Evolutionary conservation across 2,888 invertebrate genomes (phyloP).

Genomic region (Alsophila aescularia): DNA sequence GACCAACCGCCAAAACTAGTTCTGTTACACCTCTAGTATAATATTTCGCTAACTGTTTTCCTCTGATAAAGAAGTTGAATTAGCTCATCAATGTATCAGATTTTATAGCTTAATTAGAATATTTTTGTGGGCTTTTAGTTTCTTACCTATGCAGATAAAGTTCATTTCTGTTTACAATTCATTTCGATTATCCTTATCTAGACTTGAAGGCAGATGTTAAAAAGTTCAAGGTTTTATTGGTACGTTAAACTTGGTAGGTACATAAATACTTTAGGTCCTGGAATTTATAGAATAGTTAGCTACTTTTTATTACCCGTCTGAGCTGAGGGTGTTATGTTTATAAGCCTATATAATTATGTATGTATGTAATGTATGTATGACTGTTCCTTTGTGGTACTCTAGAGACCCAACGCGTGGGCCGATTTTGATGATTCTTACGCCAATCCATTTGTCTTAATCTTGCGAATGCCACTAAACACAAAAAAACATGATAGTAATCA

Average conservation of each 20-base stretch:
- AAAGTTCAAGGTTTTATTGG: not conserved
- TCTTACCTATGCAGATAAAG: not conserved
- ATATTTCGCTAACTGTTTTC: conserved; percentile 17
- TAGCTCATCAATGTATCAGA: conserved; percentile 4
- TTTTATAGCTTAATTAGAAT: conserved; percentile 2
- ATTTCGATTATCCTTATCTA: conserved; percentile 4
- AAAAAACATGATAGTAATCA: no score
- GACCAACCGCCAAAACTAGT: not conserved
- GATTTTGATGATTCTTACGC: no score
- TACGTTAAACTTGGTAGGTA: no score
- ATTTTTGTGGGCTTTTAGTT: not conserved
- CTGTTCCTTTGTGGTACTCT: no score
- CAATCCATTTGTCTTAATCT: no score
- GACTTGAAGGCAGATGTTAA: not conserved
- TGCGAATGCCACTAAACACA: no score
- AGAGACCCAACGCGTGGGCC: no score
- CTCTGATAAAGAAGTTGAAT: conserved; percentile 6
- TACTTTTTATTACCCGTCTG: no score
- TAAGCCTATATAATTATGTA: no score
- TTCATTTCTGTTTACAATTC: not conserved
- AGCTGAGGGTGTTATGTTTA: no score
- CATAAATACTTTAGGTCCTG: not conserved
- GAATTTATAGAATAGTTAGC: not conserved
- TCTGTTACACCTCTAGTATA: not conserved
- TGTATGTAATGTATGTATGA: no score